Percentiles rank a stretch among this genome's conserved stretches.
Conservation (phyloP, 2,113 vertebrate species). For the Ivindomyrus marchei region DNA sequence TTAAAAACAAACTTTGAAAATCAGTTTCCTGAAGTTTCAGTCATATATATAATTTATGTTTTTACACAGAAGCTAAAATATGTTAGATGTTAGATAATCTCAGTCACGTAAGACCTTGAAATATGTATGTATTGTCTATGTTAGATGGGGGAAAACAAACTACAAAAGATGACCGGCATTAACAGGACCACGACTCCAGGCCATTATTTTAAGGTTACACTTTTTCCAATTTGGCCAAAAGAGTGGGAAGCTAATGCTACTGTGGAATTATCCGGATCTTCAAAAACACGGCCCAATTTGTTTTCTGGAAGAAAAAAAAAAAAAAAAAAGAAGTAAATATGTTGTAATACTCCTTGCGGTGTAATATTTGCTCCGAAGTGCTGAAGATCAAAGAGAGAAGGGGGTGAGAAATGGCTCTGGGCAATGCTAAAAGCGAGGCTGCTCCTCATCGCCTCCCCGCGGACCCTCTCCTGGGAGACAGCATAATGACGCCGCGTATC, state of each 20-base stretch:
- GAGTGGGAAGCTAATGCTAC: background rate
- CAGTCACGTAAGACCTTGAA: background rate
- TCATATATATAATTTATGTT: background rate
- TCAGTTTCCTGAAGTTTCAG: background rate
- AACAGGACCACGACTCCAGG: background rate
- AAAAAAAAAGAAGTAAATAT: slow-evolving; percentile 7
- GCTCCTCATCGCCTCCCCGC: too few species aligned
- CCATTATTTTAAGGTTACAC: background rate
- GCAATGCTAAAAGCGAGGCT: background rate
- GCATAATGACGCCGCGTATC: background rate
- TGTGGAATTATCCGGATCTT: background rate
- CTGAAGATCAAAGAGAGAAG: background rate
- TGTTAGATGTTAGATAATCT: background rate
- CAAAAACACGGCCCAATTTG: slow-evolving; percentile 8
- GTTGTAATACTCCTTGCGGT: background rate
- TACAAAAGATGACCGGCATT: background rate
- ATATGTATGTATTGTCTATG: background rate
- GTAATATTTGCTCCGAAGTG: slow-evolving; percentile 6
- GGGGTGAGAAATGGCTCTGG: background rate
- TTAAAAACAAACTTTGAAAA: background rate
- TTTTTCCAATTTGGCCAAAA: background rate
- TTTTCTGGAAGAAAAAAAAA: background rate
- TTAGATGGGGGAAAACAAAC: background rate
- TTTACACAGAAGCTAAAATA: background rate
- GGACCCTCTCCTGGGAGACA: background rate